Base-by-base conservation (phyloP, 2,888 invertebrate genomes). In the Calliphora vomitoria region DNA sequence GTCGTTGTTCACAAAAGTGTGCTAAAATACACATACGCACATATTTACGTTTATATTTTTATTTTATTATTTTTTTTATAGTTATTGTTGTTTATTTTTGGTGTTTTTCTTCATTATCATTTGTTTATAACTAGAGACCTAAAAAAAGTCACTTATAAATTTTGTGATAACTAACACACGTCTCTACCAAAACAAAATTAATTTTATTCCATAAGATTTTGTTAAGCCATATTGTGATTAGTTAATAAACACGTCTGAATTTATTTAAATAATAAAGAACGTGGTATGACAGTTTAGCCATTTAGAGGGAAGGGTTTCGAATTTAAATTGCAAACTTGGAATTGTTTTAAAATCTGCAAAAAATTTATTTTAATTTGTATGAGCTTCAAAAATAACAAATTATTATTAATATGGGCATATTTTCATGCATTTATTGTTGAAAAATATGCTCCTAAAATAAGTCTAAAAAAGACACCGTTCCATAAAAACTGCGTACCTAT, bases 81-180 rank as follows among this genome's bases (percentile, higher is more conserved):
- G 10, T 20, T 31, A 10, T 69, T 25, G 25, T 47, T 68, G 15
- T 68, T 68, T 47, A 25, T 68, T 68, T 68, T 68, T 18, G 31
- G 3, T 11, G 4, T 58, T 20, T 55, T 13, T 25, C 8, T 20
- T 25, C 25, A 20, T 20, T 20, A 66, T 66, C 13, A 44, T 66
- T 44, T 66, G 66, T 66, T 66, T 66, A 41, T 44, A 66, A 25
- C 41, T 44, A 15, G 20, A 18, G 20, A 44, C 66, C 20, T 5
- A 13, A 25, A 44, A 66, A 44, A 62, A 44, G 20, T 20, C 20
- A 44, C 44, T 64, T 44, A 6, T 8, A n/a, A 44, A 13, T 25
- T 66, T 41, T 15, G 20, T 66, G 35, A 69, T 69, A 44, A 60
- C 58, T 69, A 44, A 69, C 58, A 31, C 58, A 55, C 58, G 58